Base-by-base conservation (phyloP, 2,888 invertebrate species). In the Tinea pellionella region DNA sequence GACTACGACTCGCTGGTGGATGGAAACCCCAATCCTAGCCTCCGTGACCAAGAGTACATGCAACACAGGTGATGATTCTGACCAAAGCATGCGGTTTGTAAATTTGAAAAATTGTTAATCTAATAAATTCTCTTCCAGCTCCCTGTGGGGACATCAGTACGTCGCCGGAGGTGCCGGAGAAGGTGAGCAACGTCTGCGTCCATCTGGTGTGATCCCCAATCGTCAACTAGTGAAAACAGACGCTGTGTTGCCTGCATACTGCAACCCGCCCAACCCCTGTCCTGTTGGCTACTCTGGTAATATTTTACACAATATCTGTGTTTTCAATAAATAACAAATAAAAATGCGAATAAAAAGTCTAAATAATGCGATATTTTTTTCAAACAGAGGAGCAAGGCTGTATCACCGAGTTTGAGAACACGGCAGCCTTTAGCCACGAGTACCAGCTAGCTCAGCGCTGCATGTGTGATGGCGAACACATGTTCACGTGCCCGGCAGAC, bases 211-310 rank as follows among this genome's bases (percentile, higher is more conserved):
- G 12, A 66, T 90, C 30, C 89, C 89, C 58, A 92, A 91, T 67
- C 80, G 87, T 41, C 91, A 92, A 65, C 92, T 95, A 77, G 92
- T 96, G 58, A 98, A 98, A 82, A 92, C 94, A 2, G 98, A 99
- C 73, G 94, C 95, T 9, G 92, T 94, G 12, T 88, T 99, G 62
- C 99, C 99, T 0, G 98, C 99, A 16, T 99, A 99, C 81, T 99
- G 99, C 79, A 98, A 98, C 78, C 99, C 99, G 0, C 99, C 99
- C 1, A 99, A 99, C 80, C 99, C 99, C 0, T 99, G 99, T 73
- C 99, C 99, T 1, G 91, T 96, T 62, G 99, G 98, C 65, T 98
- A 95, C 73, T 91, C 92, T 63, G 92, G 96, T 94, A 80, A 37
- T 37, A 56, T 13, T 13, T 19, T 12, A 16, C 55, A 7, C 1